Evolutionary conservation across 2,113 vertebrate species (phyloP).

Genomic region (Nyctibius bracteatus): DNA sequence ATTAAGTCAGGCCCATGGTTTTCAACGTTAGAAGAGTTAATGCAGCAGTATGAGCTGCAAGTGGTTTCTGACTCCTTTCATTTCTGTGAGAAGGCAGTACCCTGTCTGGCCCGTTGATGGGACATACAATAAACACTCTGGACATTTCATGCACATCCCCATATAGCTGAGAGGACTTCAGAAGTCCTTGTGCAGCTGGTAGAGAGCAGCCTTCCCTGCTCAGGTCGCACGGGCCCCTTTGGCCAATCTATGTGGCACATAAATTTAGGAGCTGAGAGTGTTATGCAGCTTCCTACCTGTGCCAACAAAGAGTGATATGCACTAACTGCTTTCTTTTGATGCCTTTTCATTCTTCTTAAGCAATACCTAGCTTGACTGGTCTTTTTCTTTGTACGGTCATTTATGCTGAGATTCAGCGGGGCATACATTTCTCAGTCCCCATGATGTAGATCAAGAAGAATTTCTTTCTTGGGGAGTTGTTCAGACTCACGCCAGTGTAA

Average conservation of each 20-base stretch:
- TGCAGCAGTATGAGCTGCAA: background rate
- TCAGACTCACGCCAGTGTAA: background rate
- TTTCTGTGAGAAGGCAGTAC: background rate
- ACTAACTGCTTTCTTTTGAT: background rate
- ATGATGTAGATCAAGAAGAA: background rate
- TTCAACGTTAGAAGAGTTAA: background rate
- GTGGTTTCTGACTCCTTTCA: fast-evolving
- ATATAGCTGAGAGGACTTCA: background rate
- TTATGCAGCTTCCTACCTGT: background rate
- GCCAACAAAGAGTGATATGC: background rate
- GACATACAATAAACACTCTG: background rate
- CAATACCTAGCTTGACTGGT: background rate
- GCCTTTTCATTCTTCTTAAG: background rate
- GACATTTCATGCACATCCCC: background rate
- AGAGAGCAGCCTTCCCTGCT: background rate
- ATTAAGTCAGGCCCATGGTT: background rate
- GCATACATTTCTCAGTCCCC: background rate
- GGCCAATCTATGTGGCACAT: fast-evolving
- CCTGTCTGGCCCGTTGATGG: background rate
- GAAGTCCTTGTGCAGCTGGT: background rate
- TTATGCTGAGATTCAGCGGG: background rate
- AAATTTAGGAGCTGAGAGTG: background rate
- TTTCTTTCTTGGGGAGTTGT: background rate
- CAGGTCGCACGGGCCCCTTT: background rate
- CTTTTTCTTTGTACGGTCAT: background rate